Base-by-base conservation (phyloP, 2,113 vertebrate genomes). In the Cricetomys ansorgei region DNA sequence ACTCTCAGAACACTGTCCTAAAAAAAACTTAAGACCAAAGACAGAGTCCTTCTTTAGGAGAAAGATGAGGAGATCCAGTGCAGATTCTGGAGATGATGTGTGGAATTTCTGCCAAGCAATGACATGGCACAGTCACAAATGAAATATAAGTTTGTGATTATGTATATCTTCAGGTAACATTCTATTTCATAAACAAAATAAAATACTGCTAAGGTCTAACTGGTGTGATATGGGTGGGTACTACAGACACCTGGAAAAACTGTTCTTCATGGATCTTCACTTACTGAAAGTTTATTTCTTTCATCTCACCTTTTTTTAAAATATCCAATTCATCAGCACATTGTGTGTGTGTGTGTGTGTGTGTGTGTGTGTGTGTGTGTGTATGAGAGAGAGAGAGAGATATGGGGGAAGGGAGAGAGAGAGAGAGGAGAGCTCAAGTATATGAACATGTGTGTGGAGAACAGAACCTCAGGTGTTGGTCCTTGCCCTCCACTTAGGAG, bases 121-220 rank as follows among this genome's bases (percentile, higher is more conserved):
- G 6, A 80, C 65, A 77, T 31, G 64, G 15, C 73, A 93, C 0
- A 5, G 13, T 5, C 93, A 95, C 59, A 76, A 64, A 55, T 83
- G n/a, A 55, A 45, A 62, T 50, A 86, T 77, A 73, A 53, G 27
- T 65, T 77, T 92, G 21, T 7, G 55, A 65, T 77, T 76, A 86
- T 17, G 5, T 37, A 31, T 85, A 76, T 77, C 76, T 96, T 89
- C 19, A 94, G 94, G 94, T 83, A 91, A 75, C 94, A 70, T 48
- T 25, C 29, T 83, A 93, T 70, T 89, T 94, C 57, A 90, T 89
- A 80, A 80, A 57, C 59, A 65, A 92, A 92, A 73, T 62, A 75
- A 89, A 91, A 92, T 72, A 21, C 27, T 87, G 84, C 67, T 88
- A 64, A 76, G 19, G 75, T 87, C 45, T 40, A 80, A 89, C 72